Evolutionary conservation across 2,113 vertebrate genomes (phyloP).

Genomic region (Dicrurus megarhynchus): DNA sequence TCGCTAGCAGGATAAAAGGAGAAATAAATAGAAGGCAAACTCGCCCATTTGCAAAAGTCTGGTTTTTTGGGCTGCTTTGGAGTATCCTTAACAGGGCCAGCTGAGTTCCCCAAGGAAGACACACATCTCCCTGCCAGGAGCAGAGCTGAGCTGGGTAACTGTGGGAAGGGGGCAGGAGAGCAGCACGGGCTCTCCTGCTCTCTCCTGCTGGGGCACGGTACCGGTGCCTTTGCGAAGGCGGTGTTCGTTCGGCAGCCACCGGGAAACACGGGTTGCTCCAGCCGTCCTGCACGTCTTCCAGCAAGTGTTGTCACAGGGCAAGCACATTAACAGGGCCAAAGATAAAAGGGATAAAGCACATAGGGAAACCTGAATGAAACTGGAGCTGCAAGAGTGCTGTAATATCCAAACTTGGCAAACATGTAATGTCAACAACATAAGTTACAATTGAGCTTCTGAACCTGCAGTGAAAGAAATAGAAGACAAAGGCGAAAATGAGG

Average conservation of each 20-base stretch:
- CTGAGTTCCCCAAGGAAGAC: neutral
- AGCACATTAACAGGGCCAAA: neutral
- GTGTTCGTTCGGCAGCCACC: neutral
- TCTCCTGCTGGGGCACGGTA: neutral
- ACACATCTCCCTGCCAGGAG: neutral
- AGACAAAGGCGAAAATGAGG: neutral
- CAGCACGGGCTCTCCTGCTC: neutral
- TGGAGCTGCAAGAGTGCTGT: constrained; percentile 1
- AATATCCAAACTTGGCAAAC: constrained; percentile 40
- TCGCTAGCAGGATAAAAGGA: constrained; percentile 1
- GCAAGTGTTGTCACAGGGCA: constrained; percentile 22
- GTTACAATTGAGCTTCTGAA: constrained; percentile 8
- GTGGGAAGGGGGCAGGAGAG: neutral
- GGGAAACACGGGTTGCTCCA: neutral
- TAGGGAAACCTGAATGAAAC: constrained; percentile 27
- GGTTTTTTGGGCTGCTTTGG: neutral
- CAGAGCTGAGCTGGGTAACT: neutral
- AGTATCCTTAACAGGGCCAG: neutral
- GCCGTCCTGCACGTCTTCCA: neutral
- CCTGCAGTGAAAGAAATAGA: neutral
- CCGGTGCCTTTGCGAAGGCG: neutral
- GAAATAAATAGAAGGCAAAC: constrained; percentile 10
- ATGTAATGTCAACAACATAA: neutral
- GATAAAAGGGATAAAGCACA: constrained; percentile 27
- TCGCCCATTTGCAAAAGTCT: neutral